Base-by-base conservation (phyloP, 2,888 invertebrate genomes). In the Agrotis ipsilon region DNA sequence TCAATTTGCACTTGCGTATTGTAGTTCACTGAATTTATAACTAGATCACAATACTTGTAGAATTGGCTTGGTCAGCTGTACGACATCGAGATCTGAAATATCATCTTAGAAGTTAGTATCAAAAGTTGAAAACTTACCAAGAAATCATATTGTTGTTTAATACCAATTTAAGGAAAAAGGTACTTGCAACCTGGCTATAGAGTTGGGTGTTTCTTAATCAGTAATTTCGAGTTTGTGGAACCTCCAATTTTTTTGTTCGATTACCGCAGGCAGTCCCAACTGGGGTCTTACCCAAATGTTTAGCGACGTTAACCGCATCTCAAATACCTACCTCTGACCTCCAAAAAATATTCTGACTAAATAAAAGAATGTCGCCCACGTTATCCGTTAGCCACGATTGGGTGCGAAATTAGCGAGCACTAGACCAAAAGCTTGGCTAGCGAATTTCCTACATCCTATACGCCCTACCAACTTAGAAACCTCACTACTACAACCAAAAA, bases 331-430 rank as follows among this genome's bases (percentile, higher is more conserved):
- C 63, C 59, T 72, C 64, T 83, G 84, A 85, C 86, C 85, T 77
- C 82, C 74, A 77, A 75, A 82, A 84, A 73, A 73, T 86, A 87
- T 86, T 88, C 84, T 86, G 86, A 83, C 86, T 86, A 86, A 86
- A 88, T 86, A 89, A 89, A 90, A 93, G 93, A 92, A 93, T 93
- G 91, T 91, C 76, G 67, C 90, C 88, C 91, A 90, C 91, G 91
- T 93, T 94, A 92, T 90, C 90, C 91, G 87, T 88, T 91, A 92
- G 90, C 93, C 91, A 89, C 92, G 92, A 94, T 93, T 92, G 92
- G 93, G 89, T 83, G 83, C 91, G 90, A 92, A 95, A 96, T 96
- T 96, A 96, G 95, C 93, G 93, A 88, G 92, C 92, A 90, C 91
- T 90, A 91, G 91, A 91, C 92, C 94, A 90, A 92, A 93, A 94